Conservation (phyloP, 2,797 vertebrate species). For the Gastrophryne carolinensis region DNA sequence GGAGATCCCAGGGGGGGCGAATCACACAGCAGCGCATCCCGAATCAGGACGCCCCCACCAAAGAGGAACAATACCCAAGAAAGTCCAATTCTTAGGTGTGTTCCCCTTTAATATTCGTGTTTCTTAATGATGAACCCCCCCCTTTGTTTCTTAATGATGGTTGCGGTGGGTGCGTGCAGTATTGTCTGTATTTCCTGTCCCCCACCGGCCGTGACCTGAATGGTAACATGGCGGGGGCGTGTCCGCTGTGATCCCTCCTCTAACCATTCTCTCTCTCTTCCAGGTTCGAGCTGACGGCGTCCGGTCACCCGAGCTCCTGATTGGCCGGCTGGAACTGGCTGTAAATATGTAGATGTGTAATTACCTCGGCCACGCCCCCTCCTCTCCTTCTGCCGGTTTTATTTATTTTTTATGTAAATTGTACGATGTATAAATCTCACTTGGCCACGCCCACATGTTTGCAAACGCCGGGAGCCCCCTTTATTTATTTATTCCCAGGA, state of each 20-base stretch:
- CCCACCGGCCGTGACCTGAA: background rate
- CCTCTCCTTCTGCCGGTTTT: background rate
- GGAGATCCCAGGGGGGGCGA: too few species aligned
- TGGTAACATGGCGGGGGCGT: background rate
- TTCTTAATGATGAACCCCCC: too few species aligned
- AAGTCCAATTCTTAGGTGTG: too few species aligned
- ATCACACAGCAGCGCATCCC: too few species aligned
- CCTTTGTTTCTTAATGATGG: too few species aligned
- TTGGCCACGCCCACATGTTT: background rate
- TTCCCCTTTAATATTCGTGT: too few species aligned
- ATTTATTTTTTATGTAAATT: background rate
- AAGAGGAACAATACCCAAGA: too few species aligned
- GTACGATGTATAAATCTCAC: background rate
- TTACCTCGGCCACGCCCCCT: background rate
- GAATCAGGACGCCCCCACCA: too few species aligned
- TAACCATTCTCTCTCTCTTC: background rate
- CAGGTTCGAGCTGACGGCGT: constrained; percentile 20
- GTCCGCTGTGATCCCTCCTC: background rate
- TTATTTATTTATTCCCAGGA: constrained; percentile 11
- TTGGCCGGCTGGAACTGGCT: background rate
- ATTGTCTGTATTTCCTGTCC: too few species aligned
- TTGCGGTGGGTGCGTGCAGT: too few species aligned
- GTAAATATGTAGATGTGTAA: constrained; percentile 47
- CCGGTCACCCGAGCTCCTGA: constrained; percentile 3
- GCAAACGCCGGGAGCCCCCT: too few species aligned